phyloP scores from a whole-genome alignment of 2,888 invertebrate genomes.

The Crocallis elinguaria region DNA sequence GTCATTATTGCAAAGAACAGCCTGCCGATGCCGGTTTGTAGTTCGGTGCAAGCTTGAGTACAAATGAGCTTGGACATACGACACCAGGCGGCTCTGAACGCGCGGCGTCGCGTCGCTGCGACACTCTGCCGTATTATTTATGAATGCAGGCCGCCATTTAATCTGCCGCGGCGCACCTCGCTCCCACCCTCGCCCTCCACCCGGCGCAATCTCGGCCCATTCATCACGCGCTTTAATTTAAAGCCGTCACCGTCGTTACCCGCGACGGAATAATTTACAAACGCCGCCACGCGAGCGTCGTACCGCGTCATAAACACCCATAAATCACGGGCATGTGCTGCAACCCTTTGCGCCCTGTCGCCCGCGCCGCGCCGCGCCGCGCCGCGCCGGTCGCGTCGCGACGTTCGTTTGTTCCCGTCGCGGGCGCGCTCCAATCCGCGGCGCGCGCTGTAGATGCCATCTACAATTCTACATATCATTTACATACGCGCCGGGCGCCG shows the following conservation, averaged over 20 bases:
- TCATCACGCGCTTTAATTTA: slow-evolving; percentile 71
- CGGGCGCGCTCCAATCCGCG: slow-evolving; percentile 50
- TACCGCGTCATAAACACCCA: slow-evolving; percentile 53
- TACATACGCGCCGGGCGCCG: slow-evolving; percentile 50
- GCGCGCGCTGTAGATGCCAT: slow-evolving; percentile 47
- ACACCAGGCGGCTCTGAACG: background rate
- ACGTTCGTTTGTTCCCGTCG: slow-evolving; percentile 32
- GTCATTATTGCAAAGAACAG: too few relatives aligned
- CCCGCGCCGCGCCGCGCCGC: slow-evolving; percentile 26
- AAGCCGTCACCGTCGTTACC: slow-evolving; percentile 63
- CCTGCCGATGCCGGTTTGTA: too few relatives aligned
- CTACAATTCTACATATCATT: slow-evolving; percentile 72
- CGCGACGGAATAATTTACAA: slow-evolving; percentile 59
- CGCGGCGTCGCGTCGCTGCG: background rate
- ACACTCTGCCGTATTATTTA: slow-evolving; percentile 29
- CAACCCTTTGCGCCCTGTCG: slow-evolving; percentile 43
- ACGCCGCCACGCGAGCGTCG: slow-evolving; percentile 46
- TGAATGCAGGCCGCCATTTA: slow-evolving; percentile 27
- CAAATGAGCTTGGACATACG: background rate
- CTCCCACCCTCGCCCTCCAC: slow-evolving; percentile 28
- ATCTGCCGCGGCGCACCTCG: slow-evolving; percentile 13
- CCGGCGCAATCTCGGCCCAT: slow-evolving; percentile 40
- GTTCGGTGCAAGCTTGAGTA: background rate
- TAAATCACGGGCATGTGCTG: slow-evolving; percentile 44
- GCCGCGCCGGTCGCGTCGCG: slow-evolving; percentile 30